These are phyloP conservation scores for Thelaira solivaga DNA, from an alignment of 2,888 invertebrate genomes.

Conservation along the genomic window DNA sequence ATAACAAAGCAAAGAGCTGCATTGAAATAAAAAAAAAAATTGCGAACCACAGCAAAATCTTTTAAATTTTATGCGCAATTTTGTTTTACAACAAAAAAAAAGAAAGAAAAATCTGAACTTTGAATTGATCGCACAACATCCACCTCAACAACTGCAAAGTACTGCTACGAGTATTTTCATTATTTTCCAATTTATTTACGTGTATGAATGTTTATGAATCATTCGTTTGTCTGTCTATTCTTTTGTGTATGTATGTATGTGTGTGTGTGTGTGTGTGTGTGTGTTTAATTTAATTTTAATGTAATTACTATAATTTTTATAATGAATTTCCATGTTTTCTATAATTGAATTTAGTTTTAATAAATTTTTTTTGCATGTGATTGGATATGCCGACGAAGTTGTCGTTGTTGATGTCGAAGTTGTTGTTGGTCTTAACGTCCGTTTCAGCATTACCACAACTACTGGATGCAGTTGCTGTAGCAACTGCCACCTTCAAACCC, in stretches of 20 bases:
- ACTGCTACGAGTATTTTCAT: slow-evolving; percentile 36
- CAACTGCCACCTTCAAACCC: slow-evolving; percentile 20
- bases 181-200: slow-evolving; percentile 55
- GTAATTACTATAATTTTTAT: slow-evolving; percentile 76
- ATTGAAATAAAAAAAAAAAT: slow-evolving; percentile 34
- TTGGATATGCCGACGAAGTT: slow-evolving; percentile 43
- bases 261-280: slow-evolving; percentile 6
- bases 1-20: not conserved
- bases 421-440: slow-evolving; percentile 37
- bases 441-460: not conserved
- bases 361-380: slow-evolving; percentile 69
- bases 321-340: slow-evolving; percentile 77
- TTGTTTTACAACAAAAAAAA: not conserved
- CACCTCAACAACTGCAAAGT: not conserved
- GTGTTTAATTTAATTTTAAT: slow-evolving; percentile 59
- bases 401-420: slow-evolving; percentile 34
- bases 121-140: not conserved
- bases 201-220: slow-evolving; percentile 30
- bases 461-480: not conserved
- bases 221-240: not conserved
- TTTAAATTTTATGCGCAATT: slow-evolving; percentile 24
- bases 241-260: not conserved
- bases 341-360: slow-evolving; percentile 78
- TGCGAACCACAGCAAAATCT: slow-evolving; percentile 7
- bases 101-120: too few species aligned